Percentiles rank a stretch among this genome's conserved stretches.
Conservation (phyloP, 64 coral and sea anemone species). For the Stichodactyla mertensii region DNA sequence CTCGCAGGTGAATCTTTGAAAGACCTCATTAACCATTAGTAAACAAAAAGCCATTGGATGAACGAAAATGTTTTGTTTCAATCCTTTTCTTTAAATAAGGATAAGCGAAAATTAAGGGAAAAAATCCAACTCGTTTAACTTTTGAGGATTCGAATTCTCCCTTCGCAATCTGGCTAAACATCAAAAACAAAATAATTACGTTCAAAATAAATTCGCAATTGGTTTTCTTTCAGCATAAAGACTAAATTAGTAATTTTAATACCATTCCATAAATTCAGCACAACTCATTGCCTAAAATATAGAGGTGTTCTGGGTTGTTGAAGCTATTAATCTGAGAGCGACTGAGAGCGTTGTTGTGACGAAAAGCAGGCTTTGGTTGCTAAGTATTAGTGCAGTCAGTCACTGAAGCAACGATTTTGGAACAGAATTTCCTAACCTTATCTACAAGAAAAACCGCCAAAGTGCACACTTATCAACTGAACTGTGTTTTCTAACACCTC, state of each 20-base stretch:
- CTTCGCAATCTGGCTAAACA: background rate
- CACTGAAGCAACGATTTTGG: no score
- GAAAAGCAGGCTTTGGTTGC: no score
- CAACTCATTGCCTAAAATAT: no score
- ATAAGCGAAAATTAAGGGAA: background rate
- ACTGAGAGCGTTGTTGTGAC: no score
- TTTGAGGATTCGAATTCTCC: background rate
- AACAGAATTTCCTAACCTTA: background rate
- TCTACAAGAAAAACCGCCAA: background rate
- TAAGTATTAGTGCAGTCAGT: no score
- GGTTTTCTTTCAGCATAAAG: no score
- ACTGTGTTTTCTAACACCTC: background rate
- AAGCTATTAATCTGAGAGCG: no score
- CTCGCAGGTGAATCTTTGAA: background rate
- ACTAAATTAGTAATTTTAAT: no score
- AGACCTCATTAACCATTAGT: background rate
- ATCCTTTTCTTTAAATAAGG: background rate
- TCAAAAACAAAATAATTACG: background rate
- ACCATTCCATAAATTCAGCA: no score
- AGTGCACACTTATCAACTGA: no score
- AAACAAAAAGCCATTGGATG: constrained; percentile 2
- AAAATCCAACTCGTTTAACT: background rate
- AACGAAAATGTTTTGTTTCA: background rate
- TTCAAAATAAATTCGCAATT: background rate
- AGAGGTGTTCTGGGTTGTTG: no score